These are phyloP conservation scores for Macaca fascicularis DNA, from an alignment of 2,113 vertebrate species.

Conservation along the genomic window DNA sequence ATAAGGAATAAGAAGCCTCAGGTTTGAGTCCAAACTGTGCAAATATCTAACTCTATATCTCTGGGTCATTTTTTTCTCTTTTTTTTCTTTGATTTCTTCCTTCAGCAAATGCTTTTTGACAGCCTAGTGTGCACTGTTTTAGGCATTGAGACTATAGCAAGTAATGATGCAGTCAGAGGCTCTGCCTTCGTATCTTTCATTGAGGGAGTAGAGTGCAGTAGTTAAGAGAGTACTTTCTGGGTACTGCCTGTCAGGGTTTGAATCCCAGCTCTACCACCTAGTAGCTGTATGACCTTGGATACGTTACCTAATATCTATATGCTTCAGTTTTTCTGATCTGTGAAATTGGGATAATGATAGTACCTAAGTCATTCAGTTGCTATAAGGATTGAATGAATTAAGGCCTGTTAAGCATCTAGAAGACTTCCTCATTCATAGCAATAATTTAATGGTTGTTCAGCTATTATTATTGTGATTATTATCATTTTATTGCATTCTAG, in stretches of 20 bases:
- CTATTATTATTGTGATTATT: background rate
- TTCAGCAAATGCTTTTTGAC: background rate
- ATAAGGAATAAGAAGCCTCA: background rate
- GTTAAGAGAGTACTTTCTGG: background rate
- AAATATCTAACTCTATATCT: background rate
- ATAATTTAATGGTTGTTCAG: background rate
- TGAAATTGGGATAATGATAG: constrained; percentile 4
- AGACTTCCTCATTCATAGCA: background rate
- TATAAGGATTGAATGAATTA: background rate
- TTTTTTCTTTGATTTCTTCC: background rate
- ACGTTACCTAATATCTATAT: background rate
- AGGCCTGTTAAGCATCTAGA: background rate
- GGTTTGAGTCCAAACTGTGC: background rate
- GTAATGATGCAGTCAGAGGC: background rate
- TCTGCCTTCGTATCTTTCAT: background rate
- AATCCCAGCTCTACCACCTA: background rate
- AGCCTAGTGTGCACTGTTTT: background rate
- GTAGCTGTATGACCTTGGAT: background rate
- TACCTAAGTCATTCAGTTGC: background rate
- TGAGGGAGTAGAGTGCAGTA: background rate
- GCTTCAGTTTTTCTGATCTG: background rate
- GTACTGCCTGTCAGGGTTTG: background rate
- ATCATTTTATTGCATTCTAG: background rate
- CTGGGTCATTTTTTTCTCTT: background rate
- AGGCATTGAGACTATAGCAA: background rate